Percentiles rank a stretch among this genome's conserved stretches.
Conservation (phyloP, 2,888 invertebrate genomes). For the Eumerus sabulonum region DNA sequence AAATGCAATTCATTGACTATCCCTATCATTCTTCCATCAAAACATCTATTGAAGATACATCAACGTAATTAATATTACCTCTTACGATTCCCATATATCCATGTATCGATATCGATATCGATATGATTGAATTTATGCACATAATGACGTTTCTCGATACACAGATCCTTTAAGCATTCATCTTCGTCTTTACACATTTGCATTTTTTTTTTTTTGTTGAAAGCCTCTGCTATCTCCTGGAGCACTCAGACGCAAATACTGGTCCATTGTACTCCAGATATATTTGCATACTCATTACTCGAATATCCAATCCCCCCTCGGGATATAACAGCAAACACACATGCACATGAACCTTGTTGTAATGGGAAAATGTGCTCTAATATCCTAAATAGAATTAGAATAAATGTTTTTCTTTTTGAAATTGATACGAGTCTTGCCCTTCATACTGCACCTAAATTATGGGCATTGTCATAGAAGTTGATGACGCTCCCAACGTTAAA, state of each 20-base stretch:
- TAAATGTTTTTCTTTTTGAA: conserved; percentile 54
- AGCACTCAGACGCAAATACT: too few relatives aligned
- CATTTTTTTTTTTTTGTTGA: too few relatives aligned
- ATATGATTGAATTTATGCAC: conserved; percentile 27
- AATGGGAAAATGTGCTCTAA: conserved; percentile 24
- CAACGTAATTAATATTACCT: too few relatives aligned
- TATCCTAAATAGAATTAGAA: conserved; percentile 54
- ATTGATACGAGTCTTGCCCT: conserved; percentile 19
- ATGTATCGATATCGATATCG: too few relatives aligned
- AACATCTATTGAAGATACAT: too few relatives aligned
- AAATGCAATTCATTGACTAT: too few relatives aligned
- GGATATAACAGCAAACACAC: neutral
- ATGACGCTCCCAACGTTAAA: neutral
- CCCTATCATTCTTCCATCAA: too few relatives aligned
- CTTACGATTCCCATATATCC: too few relatives aligned
- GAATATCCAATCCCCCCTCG: neutral
- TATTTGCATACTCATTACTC: conserved; percentile 53
- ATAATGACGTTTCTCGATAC: conserved; percentile 13
- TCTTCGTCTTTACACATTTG: conserved; percentile 42
- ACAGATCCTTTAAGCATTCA: conserved; percentile 3
- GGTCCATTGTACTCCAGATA: too few relatives aligned
- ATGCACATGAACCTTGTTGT: neutral
- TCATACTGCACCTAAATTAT: conserved; percentile 2
- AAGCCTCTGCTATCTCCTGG: too few relatives aligned
- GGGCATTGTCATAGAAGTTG: neutral